These are phyloP conservation scores for Ips typographus DNA, from an alignment of 1,140 invertebrate species.

Conservation along the genomic window DNA sequence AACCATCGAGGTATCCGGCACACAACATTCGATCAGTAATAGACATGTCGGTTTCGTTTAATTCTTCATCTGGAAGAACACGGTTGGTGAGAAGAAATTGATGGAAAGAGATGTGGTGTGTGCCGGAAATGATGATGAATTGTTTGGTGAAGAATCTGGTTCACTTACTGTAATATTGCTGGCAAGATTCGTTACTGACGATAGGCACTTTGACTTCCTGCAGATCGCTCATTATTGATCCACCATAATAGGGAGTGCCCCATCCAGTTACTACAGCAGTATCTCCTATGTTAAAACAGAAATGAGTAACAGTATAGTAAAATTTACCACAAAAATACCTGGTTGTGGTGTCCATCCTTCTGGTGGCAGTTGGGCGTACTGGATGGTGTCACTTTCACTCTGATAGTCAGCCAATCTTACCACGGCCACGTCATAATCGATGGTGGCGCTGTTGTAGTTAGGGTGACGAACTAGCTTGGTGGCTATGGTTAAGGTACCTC, in stretches of 20 bases:
- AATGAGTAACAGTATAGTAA: too few species aligned
- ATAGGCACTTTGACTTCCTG: constrained; percentile 38
- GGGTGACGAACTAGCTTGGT: constrained; percentile 4
- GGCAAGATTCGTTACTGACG: constrained; percentile 34
- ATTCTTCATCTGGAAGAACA: background rate
- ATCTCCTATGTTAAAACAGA: background rate
- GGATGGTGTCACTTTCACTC: background rate
- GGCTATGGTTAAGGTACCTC: background rate
- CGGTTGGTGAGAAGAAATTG: too few species aligned
- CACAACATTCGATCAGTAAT: constrained; percentile 1
- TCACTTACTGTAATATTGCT: constrained; percentile 33
- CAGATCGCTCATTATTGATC: background rate
- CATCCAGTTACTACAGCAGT: constrained; percentile 56
- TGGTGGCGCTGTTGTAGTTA: background rate
- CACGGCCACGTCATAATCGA: constrained; percentile 16
- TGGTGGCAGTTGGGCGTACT: constrained; percentile 1
- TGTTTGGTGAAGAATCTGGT: too few species aligned
- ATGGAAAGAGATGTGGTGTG: too few species aligned
- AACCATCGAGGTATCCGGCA: background rate
- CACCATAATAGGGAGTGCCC: constrained; percentile 46
- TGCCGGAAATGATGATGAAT: too few species aligned
- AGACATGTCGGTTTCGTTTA: background rate
- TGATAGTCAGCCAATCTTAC: constrained; percentile 1
- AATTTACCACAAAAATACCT: background rate
- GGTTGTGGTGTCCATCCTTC: constrained; percentile 2